Conservation (phyloP, 2,888 invertebrate genomes). For the Drosophila eohydei region DNA sequence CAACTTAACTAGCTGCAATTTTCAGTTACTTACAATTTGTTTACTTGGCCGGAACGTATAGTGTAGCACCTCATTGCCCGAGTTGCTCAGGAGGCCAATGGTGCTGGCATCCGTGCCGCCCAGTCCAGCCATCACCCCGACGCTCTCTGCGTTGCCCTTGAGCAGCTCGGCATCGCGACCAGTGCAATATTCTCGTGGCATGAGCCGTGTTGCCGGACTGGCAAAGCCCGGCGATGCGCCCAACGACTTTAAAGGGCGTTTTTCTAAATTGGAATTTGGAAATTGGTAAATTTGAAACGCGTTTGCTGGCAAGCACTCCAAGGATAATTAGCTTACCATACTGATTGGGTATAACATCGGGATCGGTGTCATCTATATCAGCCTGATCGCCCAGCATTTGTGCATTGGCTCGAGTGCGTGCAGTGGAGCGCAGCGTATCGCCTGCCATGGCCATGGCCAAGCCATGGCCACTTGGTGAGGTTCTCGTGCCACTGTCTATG, state of each 20-base stretch:
- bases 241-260: slow-evolving; percentile 84
- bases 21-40: slow-evolving; percentile 84
- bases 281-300: neutral
- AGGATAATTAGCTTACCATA: slow-evolving; percentile 88
- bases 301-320: neutral
- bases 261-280: slow-evolving; percentile 71
- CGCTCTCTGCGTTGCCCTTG: slow-evolving; percentile 69
- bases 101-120: slow-evolving; percentile 64
- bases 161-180: slow-evolving; percentile 81
- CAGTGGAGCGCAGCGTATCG: slow-evolving; percentile 81
- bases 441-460: slow-evolving; percentile 83
- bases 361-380: slow-evolving; percentile 89
- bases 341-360: slow-evolving; percentile 94
- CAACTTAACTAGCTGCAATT: neutral
- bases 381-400: slow-evolving; percentile 84
- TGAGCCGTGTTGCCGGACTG: slow-evolving; percentile 84
- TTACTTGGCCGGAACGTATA: slow-evolving; percentile 85
- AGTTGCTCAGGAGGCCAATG: slow-evolving; percentile 74
- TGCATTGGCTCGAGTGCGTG: slow-evolving; percentile 84
- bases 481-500: slow-evolving; percentile 75
- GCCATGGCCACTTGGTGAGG: slow-evolving; percentile 55
- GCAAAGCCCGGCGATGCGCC: slow-evolving; percentile 84
- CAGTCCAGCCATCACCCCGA: slow-evolving; percentile 40
- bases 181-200: slow-evolving; percentile 83
- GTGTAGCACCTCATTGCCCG: slow-evolving; percentile 85